Percentiles rank a stretch among this genome's conserved stretches.
phyloP scores from a whole-genome alignment of 2,113 vertebrate species.

The Cardinalis cardinalis region DNA sequence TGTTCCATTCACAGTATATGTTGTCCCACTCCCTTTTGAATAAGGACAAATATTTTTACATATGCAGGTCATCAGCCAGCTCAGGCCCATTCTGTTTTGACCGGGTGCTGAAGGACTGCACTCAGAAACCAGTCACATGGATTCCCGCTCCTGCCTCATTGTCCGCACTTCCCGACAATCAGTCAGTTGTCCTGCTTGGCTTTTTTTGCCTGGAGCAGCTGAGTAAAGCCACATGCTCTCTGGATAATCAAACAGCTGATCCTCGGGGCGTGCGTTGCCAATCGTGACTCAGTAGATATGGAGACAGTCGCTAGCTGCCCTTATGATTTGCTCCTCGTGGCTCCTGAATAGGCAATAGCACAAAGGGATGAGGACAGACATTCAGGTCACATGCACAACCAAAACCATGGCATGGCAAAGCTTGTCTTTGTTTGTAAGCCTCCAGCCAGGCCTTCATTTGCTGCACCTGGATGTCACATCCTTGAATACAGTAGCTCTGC shows the following conservation, averaged over 20 bases:
- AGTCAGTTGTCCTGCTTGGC: constrained; percentile 36
- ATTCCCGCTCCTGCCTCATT: constrained; percentile 32
- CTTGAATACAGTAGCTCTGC: not conserved
- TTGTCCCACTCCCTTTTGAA: constrained; percentile 33
- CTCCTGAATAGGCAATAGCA: constrained; percentile 29
- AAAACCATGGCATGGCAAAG: not conserved
- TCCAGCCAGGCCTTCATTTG: not conserved
- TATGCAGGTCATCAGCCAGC: constrained; percentile 33
- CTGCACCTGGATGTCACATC: not conserved
- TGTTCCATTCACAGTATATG: constrained; percentile 36
- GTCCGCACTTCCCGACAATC: constrained; percentile 21
- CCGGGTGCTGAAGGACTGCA: constrained; percentile 35
- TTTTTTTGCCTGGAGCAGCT: constrained; percentile 39
- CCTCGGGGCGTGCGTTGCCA: not conserved
- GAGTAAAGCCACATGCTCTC: constrained; percentile 52
- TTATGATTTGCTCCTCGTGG: constrained; percentile 38
- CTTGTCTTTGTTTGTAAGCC: not conserved
- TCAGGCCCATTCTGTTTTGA: constrained; percentile 37
- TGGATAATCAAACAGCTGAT: constrained; percentile 62
- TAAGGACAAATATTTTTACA: constrained; percentile 57
- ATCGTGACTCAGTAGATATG: constrained; percentile 49
- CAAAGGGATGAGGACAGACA: constrained; percentile 36
- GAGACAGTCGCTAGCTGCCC: constrained; percentile 34
- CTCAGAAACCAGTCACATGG: constrained; percentile 49
- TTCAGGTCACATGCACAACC: not conserved